Conservation (phyloP, 2,797 vertebrate genomes). For the Eurystomus glaucurus region DNA sequence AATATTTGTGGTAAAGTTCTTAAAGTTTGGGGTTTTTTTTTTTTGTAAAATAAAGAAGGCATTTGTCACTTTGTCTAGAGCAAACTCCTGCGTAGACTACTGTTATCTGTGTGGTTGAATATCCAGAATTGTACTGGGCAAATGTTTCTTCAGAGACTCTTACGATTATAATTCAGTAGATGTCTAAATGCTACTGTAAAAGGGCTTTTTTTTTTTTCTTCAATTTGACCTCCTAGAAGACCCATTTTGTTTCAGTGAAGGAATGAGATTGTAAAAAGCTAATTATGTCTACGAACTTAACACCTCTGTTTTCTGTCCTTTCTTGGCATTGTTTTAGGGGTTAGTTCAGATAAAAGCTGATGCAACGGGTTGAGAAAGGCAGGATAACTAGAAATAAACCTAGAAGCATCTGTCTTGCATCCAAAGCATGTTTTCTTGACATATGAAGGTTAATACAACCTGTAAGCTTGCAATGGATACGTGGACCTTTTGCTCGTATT, state of each 20-base stretch:
- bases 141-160: background rate
- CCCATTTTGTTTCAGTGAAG: background rate
- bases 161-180: fast-evolving
- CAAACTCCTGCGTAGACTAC: background rate
- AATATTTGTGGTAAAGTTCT: background rate
- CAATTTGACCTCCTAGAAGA: background rate
- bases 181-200: background rate
- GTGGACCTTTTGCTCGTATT: background rate
- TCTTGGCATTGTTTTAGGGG: background rate
- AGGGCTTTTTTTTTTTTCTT: background rate
- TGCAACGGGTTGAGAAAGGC: background rate
- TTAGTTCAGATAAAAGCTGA: background rate
- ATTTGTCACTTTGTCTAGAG: background rate
- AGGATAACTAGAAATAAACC: background rate
- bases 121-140: background rate
- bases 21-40: too few species aligned
- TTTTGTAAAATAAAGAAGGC: background rate
- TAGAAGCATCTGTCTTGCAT: background rate
- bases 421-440: background rate
- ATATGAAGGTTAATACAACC: background rate
- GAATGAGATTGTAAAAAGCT: background rate
- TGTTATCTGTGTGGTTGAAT: background rate
- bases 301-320: background rate
- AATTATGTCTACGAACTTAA: fast-evolving
- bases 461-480: background rate